Conservation (phyloP, 2,888 invertebrate species). For the Xylocampa areola region DNA sequence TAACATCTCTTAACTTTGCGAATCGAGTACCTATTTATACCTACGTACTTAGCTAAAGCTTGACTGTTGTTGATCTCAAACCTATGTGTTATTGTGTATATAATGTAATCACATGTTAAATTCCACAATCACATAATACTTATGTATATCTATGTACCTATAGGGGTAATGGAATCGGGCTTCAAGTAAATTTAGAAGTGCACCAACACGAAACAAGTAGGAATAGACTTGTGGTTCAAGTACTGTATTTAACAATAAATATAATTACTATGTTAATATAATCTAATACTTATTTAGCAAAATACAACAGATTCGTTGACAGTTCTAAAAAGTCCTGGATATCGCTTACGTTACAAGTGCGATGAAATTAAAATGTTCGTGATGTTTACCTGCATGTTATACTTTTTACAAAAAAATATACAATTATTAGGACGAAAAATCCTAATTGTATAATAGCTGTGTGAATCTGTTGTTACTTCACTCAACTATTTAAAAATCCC, state of each 20-base stretch:
- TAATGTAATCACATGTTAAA: slow-evolving; percentile 89
- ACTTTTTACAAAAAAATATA: not conserved
- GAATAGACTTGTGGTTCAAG: slow-evolving; percentile 82
- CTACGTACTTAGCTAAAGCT: slow-evolving; percentile 82
- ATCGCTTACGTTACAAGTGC: not conserved
- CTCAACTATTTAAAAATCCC: slow-evolving; percentile 68
- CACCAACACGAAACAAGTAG: slow-evolving; percentile 87
- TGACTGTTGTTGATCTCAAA: slow-evolving; percentile 89
- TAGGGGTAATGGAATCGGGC: slow-evolving; percentile 77
- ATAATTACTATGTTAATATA: slow-evolving; percentile 71
- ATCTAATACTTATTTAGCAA: slow-evolving; percentile 70
- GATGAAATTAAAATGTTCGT: not conserved
- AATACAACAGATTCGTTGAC: slow-evolving; percentile 71
- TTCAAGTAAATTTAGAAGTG: slow-evolving; percentile 83
- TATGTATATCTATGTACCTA: slow-evolving; percentile 74
- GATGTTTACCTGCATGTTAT: no score
- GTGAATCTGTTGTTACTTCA: slow-evolving; percentile 72
- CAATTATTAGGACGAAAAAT: not conserved
- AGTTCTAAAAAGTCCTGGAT: slow-evolving; percentile 14
- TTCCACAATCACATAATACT: slow-evolving; percentile 78
- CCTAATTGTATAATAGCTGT: slow-evolving; percentile 21
- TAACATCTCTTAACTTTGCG: slow-evolving; percentile 61
- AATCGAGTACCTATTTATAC: slow-evolving; percentile 65
- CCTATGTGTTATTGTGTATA: slow-evolving; percentile 86
- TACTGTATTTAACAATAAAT: slow-evolving; percentile 81